Evolutionary conservation across 2,888 invertebrate species (phyloP), one percentile per base, ranked within the genome.

Genomic region (Hoplodrina blanda): DNA sequence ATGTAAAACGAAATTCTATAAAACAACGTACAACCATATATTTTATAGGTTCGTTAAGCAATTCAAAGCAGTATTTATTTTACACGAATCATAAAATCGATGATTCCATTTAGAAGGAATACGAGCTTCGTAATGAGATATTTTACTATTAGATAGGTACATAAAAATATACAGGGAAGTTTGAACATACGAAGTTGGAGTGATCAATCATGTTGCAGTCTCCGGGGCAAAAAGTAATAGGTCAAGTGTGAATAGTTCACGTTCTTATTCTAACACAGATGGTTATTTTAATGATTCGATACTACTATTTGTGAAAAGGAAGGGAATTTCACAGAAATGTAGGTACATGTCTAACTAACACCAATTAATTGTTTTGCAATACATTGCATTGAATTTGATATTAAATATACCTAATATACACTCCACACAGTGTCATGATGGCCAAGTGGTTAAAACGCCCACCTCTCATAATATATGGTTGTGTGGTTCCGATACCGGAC

Each of bases 131-230:
- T 62, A 56, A 60, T 69, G 57, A 64, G 56, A 68, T 11, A 52
- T 60, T 71, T 65, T 61, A 64, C 25, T 25, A 2, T n/a, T 49
- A 69, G 64, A 63, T 66, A 69, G 20, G 62, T 54, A 62, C 49
- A 44, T 63, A 78, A 69, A 73, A 72, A 72, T 53, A 72, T 53
- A 69, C 25, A 53, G 4, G 49, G 60, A 75, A 78, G 72, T 78
- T 72, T 44, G 63, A 67, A 73, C 61, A 56, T 62, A 62, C 61
- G 41, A 54, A 75, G 66, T 69, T 70, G 65, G 37, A 56, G 74
- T 71, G 61, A 82, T 82, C 78, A 78, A 82, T 81, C 83, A 81
- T 83, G 83, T 67, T 57, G 17, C 61, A 68, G 67, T 63, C 71
- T 70, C 60, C 44, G 46, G 53, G 63, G 74, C 73, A 65, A 78